Evolutionary conservation across 1,140 invertebrate species (phyloP), one percentile per base, ranked within the genome.

Genomic region (Drosophila bocqueti): DNA sequence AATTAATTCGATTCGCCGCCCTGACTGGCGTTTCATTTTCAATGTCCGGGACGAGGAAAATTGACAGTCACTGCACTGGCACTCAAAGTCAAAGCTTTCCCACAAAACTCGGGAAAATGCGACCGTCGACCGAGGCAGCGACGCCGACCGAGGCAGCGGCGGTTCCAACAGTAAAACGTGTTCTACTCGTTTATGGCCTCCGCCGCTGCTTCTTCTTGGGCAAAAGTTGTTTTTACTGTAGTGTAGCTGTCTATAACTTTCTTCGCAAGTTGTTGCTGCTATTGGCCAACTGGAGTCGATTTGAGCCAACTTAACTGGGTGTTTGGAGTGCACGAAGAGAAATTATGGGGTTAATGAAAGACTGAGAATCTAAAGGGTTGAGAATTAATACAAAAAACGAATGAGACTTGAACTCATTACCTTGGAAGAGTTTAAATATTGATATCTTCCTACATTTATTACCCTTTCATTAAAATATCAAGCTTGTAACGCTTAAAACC

Each of bases 161-260:
- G 49, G 58, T 64, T 81, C 64, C 84, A 89, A 89, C 84, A 89
- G 84, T 89, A 89, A 89, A 89, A 89, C 84, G 84, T 89, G 84
- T 89, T 89, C 84, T 89, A 90, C 84, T 74, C 85, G 84, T 89
- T 89, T 87, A 73, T 83, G 74, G 79, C 64, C 60, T 78, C 54
- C 57, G 45, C 63, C 43, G 36, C 54, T 40, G 60, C 64, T 54
- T 79, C 49, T 74, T 74, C 71, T 89, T 84, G 85, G 81, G 84
- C 84, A 89, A 89, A 89, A 90, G 84, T 90, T 90, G 84, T 89
- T 89, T 89, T 89, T 89, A 89, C 84, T 89, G 84, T 90, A 90
- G 84, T 71, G 77, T 74, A 58, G 64, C 50, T 68, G 74, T 66
- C 84, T 89, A 90, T 90, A 89, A 89, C 84, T 89, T 89, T 89